Base-by-base conservation (phyloP, 2,797 vertebrate genomes). In the Acanthopagrus latus region DNA sequence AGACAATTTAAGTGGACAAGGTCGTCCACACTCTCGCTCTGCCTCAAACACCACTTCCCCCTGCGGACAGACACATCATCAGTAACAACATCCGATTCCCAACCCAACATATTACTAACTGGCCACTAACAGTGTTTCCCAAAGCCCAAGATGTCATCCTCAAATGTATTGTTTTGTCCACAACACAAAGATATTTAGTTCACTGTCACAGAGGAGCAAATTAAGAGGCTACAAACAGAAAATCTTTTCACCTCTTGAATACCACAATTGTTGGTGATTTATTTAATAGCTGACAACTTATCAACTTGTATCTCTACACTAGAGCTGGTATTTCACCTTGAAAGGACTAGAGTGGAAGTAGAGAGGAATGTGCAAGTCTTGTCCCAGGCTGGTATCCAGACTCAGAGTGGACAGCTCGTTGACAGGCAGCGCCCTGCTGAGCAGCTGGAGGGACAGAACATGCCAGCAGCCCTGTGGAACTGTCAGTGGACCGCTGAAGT, bases 401-500 rank as follows among this genome's bases (percentile, higher is more conserved):
- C 94, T 96, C 76, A 99, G 84, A 68, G 90, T 95, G 72, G 96
- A 96, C 87, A 96, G 87, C 46, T 96, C 87, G 86, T 95, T 96
- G 79, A 94, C 56, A 41, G 94, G 95, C 89, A 95, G 81, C 20
- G 94, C 91, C 91, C 90, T 95, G 92, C 94, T 92, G 82, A 93
- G 93, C 74, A 97, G 90, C 91, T 95, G 96, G 85, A 99, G 94
- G 86, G 96, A 96, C 90, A 99, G 95, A 72, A 98, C 79, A 69
- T 91, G 96, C 97, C 97, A 98, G 94, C 97, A 99, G 84, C 97
- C 97, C 78, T 94, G 95, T 77, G 95, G 93, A 88, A 97, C 92
- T 10, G 88, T 93, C 91, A 96, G 86, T 20, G 96, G 95, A 71
- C 93, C 86, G 21, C 92, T 96, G 71, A 98, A 97, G 93, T 98